phyloP scores from a whole-genome alignment of 2,113 vertebrate genomes.

The Dromiciops gliroides region DNA sequence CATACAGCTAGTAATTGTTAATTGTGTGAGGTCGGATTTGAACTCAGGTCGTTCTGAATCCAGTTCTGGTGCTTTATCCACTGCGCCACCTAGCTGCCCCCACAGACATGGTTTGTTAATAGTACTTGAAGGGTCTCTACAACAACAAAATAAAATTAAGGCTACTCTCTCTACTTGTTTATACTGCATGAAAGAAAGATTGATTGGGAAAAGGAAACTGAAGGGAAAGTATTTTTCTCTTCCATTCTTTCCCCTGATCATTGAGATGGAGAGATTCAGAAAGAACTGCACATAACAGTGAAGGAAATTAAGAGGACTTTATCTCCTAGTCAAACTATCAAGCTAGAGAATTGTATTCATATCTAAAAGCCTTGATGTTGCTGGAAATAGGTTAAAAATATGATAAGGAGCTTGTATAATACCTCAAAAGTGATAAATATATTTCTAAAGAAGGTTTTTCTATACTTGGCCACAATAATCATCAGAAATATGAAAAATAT shows the following conservation, averaged over 20 bases:
- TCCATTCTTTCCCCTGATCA: neutral
- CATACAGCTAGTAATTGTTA: too few relatives aligned
- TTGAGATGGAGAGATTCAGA: neutral
- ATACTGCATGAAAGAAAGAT: neutral
- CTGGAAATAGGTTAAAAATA: neutral
- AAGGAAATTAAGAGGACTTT: neutral
- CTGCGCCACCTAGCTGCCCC: too few relatives aligned
- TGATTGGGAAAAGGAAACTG: neutral
- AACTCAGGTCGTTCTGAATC: too few relatives aligned
- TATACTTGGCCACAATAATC: neutral
- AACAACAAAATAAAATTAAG: neutral
- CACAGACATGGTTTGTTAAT: neutral
- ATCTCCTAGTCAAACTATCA: neutral
- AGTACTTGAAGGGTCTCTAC: neutral
- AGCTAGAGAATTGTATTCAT: neutral
- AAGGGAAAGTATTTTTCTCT: neutral
- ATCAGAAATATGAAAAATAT: neutral
- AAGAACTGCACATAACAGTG: neutral
- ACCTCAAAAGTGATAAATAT: neutral
- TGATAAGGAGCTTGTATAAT: neutral
- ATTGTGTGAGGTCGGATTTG: too few relatives aligned
- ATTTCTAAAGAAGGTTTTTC: neutral
- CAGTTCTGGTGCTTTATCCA: too few relatives aligned
- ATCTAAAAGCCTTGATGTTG: neutral
- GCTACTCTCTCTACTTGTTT: neutral